These are phyloP conservation scores for Corydoras maculifer DNA, from an alignment of 2,113 vertebrate genomes.

Conservation along the genomic window DNA sequence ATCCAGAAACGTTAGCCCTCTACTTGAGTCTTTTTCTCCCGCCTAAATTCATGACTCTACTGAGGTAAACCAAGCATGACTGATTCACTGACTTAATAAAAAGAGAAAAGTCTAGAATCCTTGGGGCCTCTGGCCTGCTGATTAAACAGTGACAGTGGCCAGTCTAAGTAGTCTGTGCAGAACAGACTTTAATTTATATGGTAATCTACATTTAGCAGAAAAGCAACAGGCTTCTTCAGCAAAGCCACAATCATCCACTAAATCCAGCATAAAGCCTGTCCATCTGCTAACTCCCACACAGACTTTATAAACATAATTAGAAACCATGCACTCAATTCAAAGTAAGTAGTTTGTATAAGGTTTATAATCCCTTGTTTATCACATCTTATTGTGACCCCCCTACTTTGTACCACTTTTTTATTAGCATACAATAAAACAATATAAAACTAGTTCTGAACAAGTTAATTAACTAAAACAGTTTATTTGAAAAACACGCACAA, in stretches of 20 bases:
- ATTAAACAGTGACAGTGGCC: constrained; percentile 47
- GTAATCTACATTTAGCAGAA: constrained; percentile 41
- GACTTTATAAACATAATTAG: constrained; percentile 12
- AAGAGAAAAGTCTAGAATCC: constrained; percentile 25
- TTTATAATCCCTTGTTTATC: too few species aligned
- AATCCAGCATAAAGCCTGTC: constrained; percentile 20
- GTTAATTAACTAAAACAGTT: too few species aligned
- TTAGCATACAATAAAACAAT: too few species aligned
- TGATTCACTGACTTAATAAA: constrained; percentile 35
- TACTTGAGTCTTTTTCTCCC: not conserved
- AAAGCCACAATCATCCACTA: constrained; percentile 12
- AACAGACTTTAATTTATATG: constrained; percentile 49
- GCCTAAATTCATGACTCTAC: constrained; percentile 13
- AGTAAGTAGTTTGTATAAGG: not conserved
- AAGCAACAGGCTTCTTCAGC: constrained; percentile 20
- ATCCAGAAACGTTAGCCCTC: not conserved
- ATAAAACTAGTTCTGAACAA: too few species aligned
- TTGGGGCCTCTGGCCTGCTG: constrained; percentile 32
- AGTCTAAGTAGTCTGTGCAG: constrained; percentile 31
- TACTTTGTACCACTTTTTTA: too few species aligned
- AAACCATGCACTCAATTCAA: constrained; percentile 10
- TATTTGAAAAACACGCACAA: too few species aligned
- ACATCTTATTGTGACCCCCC: too few species aligned
- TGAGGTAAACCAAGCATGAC: constrained; percentile 23
- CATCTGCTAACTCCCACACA: constrained; percentile 13